Conservation (phyloP, 2,888 invertebrate genomes). For the Helleia helle region DNA sequence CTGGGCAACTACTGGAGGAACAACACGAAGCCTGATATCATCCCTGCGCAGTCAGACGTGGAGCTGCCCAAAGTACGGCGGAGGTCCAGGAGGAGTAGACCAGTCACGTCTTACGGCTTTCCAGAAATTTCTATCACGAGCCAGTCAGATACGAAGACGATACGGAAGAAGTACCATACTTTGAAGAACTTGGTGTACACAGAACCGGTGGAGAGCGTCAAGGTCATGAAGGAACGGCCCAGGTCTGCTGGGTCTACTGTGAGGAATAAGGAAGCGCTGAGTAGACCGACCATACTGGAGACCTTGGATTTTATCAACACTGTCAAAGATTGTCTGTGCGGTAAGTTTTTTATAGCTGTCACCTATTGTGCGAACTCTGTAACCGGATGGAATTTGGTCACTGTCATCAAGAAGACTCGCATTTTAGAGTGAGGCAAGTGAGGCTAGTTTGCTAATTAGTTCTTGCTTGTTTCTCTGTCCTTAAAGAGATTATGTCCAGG, state of each 20-base stretch:
- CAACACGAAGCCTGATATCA: conserved; percentile 56
- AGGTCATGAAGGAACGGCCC: conserved; percentile 49
- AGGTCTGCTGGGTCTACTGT: conserved; percentile 62
- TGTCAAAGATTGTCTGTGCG: conserved; percentile 54
- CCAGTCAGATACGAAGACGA: conserved; percentile 45
- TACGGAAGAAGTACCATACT: conserved; percentile 37
- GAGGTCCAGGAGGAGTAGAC: conserved; percentile 40
- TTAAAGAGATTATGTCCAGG: too few species aligned
- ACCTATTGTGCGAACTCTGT: too few species aligned
- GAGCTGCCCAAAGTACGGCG: conserved; percentile 41
- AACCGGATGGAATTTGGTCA: too few species aligned
- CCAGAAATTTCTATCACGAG: conserved; percentile 60
- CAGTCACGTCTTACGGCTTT: conserved; percentile 50
- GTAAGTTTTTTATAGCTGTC: too few species aligned
- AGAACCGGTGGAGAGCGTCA: conserved; percentile 55
- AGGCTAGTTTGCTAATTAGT: too few species aligned
- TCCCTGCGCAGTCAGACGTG: conserved; percentile 41
- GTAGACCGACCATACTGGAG: conserved; percentile 59
- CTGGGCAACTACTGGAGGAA: conserved; percentile 57
- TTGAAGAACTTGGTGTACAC: conserved; percentile 55
- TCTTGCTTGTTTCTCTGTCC: too few species aligned
- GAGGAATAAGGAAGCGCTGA: conserved; percentile 48
- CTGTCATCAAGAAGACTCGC: too few species aligned
- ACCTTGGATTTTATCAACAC: conserved; percentile 64
- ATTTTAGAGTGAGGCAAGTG: too few species aligned